These are phyloP conservation scores for Synanthedon vespiformis DNA, from an alignment of 2,888 invertebrate genomes.

Conservation along the genomic window DNA sequence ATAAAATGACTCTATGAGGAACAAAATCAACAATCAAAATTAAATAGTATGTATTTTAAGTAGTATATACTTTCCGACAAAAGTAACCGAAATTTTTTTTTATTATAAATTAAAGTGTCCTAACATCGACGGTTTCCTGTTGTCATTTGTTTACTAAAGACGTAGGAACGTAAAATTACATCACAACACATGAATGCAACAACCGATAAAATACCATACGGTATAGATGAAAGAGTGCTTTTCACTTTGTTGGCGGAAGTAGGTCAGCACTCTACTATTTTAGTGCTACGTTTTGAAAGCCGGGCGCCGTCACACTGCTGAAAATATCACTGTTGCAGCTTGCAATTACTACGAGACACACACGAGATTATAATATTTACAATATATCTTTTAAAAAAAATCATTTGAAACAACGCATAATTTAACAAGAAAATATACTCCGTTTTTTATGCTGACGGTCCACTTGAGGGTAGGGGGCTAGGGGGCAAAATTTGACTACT, in stretches of 20 bases:
- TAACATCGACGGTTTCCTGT: background rate
- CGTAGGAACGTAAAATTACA: background rate
- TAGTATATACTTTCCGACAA: no score
- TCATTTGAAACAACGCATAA: no score
- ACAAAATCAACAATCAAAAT: no score
- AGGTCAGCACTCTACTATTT: slow-evolving; percentile 60
- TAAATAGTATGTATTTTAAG: no score
- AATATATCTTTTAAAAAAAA: background rate
- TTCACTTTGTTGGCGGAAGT: slow-evolving; percentile 33
- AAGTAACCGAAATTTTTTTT: no score
- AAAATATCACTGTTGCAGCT: slow-evolving; percentile 56
- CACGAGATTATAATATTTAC: slow-evolving; percentile 17
- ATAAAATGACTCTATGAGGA: no score
- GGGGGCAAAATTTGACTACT: no score
- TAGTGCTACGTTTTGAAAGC: slow-evolving; percentile 40
- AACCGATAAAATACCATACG: slow-evolving; percentile 16
- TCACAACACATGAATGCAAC: slow-evolving; percentile 1
- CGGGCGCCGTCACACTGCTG: slow-evolving; percentile 35
- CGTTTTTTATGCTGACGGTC: no score
- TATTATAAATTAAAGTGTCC: no score
- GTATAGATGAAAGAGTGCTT: slow-evolving; percentile 11
- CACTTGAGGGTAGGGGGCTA: no score
- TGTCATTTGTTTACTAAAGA: slow-evolving; percentile 5
- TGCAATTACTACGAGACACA: slow-evolving; percentile 31
- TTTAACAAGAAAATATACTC: no score